Evolutionary conservation across 2,113 vertebrate genomes (phyloP).

Genomic region (Channa argus): DNA sequence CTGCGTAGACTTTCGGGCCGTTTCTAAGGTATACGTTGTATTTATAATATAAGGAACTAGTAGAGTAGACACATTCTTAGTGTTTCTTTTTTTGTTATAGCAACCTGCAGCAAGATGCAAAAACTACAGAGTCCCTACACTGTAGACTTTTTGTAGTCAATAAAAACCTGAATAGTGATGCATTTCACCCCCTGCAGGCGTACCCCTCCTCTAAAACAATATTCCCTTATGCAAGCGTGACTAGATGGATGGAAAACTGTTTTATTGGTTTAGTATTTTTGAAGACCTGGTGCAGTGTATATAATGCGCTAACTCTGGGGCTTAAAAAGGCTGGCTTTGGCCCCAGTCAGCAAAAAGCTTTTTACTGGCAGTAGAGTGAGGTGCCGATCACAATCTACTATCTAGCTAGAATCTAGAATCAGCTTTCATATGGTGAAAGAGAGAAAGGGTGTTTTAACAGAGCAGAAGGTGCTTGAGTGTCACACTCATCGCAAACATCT

Average conservation of each 20-base stretch:
- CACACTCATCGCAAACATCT: slow-evolving; percentile 71
- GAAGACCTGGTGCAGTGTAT: slow-evolving; percentile 73
- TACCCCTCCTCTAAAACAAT: slow-evolving; percentile 37
- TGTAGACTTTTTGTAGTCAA: slow-evolving; percentile 64
- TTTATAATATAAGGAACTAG: not conserved
- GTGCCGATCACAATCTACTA: slow-evolving; percentile 80
- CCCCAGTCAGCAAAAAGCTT: slow-evolving; percentile 83
- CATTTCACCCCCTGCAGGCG: slow-evolving; percentile 65
- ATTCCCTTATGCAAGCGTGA: slow-evolving; percentile 50
- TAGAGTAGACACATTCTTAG: no score
- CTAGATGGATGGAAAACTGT: slow-evolving; percentile 71
- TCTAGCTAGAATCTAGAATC: slow-evolving; percentile 75
- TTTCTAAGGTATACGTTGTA: not conserved
- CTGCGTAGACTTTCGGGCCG: not conserved
- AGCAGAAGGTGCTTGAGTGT: slow-evolving; percentile 75
- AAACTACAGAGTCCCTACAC: slow-evolving; percentile 46
- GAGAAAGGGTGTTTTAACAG: slow-evolving; percentile 67
- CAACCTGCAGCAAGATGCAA: slow-evolving; percentile 45
- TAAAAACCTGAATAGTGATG: slow-evolving; percentile 69
- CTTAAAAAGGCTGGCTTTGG: slow-evolving; percentile 84
- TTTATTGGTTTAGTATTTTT: slow-evolving; percentile 79
- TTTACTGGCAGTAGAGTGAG: slow-evolving; percentile 79
- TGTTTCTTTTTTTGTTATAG: slow-evolving; percentile 33
- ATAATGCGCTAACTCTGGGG: slow-evolving; percentile 75
- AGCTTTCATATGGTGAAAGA: slow-evolving; percentile 74